phyloP scores from a whole-genome alignment of 1,140 invertebrate species.

The Berghia stephanieae region DNA sequence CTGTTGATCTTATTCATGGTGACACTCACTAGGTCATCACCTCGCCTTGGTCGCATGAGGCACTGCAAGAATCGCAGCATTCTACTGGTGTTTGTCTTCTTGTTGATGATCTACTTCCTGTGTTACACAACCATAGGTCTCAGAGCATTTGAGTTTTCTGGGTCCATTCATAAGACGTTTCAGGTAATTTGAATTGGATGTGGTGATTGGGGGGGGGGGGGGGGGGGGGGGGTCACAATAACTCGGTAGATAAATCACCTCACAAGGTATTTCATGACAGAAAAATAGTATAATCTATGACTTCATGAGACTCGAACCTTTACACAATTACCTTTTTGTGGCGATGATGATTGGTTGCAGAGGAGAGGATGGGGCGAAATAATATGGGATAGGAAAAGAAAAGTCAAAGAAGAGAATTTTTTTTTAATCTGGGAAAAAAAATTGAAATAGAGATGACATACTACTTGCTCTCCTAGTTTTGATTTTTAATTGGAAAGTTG shows the following conservation, averaged over 20 bases:
- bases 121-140: constrained; percentile 61
- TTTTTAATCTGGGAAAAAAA: too few species aligned
- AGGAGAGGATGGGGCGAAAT: too few species aligned
- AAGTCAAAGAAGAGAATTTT: too few species aligned
- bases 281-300: neutral
- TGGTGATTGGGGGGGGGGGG: neutral
- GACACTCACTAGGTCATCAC: constrained; percentile 38
- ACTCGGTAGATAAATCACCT: neutral
- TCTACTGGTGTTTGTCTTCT: constrained; percentile 50
- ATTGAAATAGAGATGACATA: too few species aligned
- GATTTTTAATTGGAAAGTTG: neutral
- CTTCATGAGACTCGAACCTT: neutral
- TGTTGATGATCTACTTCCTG: constrained; percentile 58
- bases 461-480: constrained; percentile 36
- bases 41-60: constrained; percentile 42
- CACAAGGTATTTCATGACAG: neutral
- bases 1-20: constrained; percentile 43
- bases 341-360: constrained; percentile 38
- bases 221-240: neutral
- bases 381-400: too few species aligned
- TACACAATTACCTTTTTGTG: neutral
- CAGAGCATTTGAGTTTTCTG: constrained; percentile 55
- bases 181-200: neutral
- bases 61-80: constrained; percentile 56
- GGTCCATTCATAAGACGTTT: constrained; percentile 50